Conservation (phyloP, 2,888 invertebrate genomes). For the Tortrix viridana region DNA sequence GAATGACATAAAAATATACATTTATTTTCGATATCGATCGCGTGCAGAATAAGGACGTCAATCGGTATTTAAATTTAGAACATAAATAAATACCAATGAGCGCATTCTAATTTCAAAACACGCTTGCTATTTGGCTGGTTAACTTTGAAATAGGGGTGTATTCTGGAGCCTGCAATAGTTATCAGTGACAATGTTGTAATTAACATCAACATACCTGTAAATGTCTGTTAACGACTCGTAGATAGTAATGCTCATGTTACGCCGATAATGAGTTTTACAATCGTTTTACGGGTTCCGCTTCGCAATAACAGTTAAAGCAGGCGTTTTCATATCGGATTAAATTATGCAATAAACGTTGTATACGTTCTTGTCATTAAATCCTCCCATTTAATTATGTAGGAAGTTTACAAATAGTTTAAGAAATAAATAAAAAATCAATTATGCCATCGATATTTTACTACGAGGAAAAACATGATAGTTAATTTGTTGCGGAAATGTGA, state of each 20-base stretch:
- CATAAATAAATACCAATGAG: slow-evolving; percentile 11
- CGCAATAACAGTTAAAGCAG: slow-evolving; percentile 32
- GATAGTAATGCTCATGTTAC: slow-evolving; percentile 25
- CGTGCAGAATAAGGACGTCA: slow-evolving; percentile 17
- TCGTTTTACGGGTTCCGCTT: slow-evolving; percentile 23
- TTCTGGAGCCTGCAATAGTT: neutral
- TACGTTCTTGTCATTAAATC: neutral
- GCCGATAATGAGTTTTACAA: slow-evolving; percentile 34
- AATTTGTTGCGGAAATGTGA: too few species aligned
- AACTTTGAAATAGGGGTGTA: neutral
- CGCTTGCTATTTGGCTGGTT: neutral
- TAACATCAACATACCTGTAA: neutral
- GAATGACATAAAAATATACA: slow-evolving; percentile 7
- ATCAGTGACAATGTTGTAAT: slow-evolving; percentile 7
- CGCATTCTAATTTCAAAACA: neutral
- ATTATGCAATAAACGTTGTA: slow-evolving; percentile 33
- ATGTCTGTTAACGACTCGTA: slow-evolving; percentile 18
- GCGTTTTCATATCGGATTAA: slow-evolving; percentile 23
- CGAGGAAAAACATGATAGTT: too few species aligned
- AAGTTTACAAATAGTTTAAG: too few species aligned
- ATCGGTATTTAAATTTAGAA: slow-evolving; percentile 14
- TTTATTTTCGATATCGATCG: slow-evolving; percentile 4
- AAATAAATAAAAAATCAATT: too few species aligned
- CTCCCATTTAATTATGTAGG: neutral
- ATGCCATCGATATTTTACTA: too few species aligned